These are phyloP conservation scores for Yponomeuta evonymella DNA, from an alignment of 2,888 invertebrate species.

Conservation along the genomic window DNA sequence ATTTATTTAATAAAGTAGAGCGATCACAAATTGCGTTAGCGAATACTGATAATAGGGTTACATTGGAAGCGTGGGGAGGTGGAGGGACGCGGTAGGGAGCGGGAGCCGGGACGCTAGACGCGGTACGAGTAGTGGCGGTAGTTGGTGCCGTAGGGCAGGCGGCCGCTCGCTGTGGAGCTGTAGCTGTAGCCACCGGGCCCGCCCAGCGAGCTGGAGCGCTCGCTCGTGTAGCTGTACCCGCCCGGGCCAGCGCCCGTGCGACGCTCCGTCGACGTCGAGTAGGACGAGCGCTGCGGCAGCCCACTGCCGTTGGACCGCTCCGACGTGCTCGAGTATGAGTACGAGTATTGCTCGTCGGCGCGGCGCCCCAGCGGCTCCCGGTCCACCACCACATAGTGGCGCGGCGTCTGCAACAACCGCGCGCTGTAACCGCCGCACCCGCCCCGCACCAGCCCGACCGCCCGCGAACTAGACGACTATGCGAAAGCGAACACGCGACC, in stretches of 20 bases:
- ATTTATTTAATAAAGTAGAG: constrained; percentile 48
- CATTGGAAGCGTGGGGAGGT: constrained; percentile 30
- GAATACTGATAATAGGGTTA: constrained; percentile 65
- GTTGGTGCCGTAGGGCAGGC: constrained; percentile 87
- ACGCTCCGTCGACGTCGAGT: constrained; percentile 81
- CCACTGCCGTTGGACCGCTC: constrained; percentile 65
- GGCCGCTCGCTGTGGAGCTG: constrained; percentile 85
- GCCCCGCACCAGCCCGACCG: constrained; percentile 36
- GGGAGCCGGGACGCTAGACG: constrained; percentile 77
- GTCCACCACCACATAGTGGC: constrained; percentile 91
- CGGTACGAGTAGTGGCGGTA: constrained; percentile 93
- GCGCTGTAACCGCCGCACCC: constrained; percentile 48
- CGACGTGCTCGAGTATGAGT: constrained; percentile 84
- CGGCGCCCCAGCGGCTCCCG: constrained; percentile 81
- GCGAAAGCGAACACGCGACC: constrained; percentile 65
- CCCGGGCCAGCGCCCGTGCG: constrained; percentile 83
- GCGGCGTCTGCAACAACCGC: constrained; percentile 85
- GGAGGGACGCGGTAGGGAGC: constrained; percentile 28
- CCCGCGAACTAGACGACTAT: constrained; percentile 44
- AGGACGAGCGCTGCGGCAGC: constrained; percentile 79
- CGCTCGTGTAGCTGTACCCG: constrained; percentile 85
- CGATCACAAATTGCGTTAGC: constrained; percentile 61
- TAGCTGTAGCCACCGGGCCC: constrained; percentile 91
- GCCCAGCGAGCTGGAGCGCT: constrained; percentile 82
- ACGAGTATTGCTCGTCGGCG: constrained; percentile 90